These are phyloP conservation scores for Drosophila bunnanda DNA, from an alignment of 2,888 invertebrate genomes.

Conservation along the genomic window DNA sequence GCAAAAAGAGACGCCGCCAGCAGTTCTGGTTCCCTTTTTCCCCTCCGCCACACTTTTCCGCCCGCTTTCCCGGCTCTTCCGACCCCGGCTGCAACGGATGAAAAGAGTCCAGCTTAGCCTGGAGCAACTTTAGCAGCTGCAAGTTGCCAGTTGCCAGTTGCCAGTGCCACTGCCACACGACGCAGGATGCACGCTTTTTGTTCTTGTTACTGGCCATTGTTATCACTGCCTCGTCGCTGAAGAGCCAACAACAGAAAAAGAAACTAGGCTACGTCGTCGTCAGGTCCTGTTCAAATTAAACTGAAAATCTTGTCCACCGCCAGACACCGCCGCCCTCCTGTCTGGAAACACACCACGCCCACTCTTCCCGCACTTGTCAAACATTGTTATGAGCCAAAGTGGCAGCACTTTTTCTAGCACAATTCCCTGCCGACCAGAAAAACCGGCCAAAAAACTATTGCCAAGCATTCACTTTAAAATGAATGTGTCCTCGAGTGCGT, in stretches of 20 bases:
- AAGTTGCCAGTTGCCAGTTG: slow-evolving; percentile 26
- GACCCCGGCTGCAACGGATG: slow-evolving; percentile 29
- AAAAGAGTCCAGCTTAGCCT: slow-evolving; percentile 45
- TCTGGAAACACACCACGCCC: slow-evolving; percentile 44
- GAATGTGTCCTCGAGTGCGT: slow-evolving; percentile 4
- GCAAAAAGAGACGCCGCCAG: slow-evolving; percentile 25
- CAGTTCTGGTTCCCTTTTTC: slow-evolving; percentile 14
- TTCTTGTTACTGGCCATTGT: slow-evolving; percentile 54
- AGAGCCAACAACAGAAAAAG: slow-evolving; percentile 38
- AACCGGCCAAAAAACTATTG: not conserved
- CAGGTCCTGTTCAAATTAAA: slow-evolving; percentile 75
- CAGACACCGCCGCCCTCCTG: slow-evolving; percentile 54
- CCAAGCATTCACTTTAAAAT: slow-evolving; percentile 11
- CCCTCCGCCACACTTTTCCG: slow-evolving; percentile 2
- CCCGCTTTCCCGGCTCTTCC: slow-evolving; percentile 13
- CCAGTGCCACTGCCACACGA: slow-evolving; percentile 15
- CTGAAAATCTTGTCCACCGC: slow-evolving; percentile 71
- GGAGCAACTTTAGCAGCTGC: slow-evolving; percentile 51
- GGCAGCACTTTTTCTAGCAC: slow-evolving; percentile 71
- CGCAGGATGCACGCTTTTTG: slow-evolving; percentile 74
- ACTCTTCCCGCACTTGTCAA: slow-evolving; percentile 37
- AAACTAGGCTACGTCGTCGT: slow-evolving; percentile 60
- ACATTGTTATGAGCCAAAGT: slow-evolving; percentile 71
- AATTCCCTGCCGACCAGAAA: slow-evolving; percentile 24
- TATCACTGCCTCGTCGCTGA: slow-evolving; percentile 49